Evolutionary conservation across 1,140 invertebrate species (phyloP), one percentile per base, ranked within the genome.

Genomic region (Penaeus chinensis): DNA sequence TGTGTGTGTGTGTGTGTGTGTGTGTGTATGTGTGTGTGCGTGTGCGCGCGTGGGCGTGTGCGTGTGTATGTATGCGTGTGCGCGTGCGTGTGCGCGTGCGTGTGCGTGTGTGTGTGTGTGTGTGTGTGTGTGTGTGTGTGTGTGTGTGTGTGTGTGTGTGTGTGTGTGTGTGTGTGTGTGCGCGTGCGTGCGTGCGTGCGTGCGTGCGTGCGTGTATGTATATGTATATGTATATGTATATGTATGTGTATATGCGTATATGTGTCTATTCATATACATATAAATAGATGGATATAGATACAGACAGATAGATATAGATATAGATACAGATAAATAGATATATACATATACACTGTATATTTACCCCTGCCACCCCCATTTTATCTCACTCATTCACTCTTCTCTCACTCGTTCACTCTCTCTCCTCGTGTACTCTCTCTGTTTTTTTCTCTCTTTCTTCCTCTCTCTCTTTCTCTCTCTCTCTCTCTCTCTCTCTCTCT

Each of bases 231-330:
- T 80, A 24, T 80, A 24, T 83, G 65, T 83, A 47, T 74, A 37
- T 69, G 65, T 83, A 47, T 83, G 37, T 74, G 65, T 74, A n/a
- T 71, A 47, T 83, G 37, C 54, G 65, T 69, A 37, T 82, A 32
- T 32, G 61, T 63, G 24, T 82, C 27, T 32, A 82, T 62, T 20
- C 18, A 10, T 74, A 24, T 74, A 27, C 27, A 37, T 74, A 27
- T 19, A 19, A 32, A 32, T 74, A n/a, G 18, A 74, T 27, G 37
- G 32, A 27, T 74, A 37, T 83, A 47, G 74, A 66, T 83, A 63
- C 47, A 62, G 74, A 66, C 71, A 42, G 74, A 66, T 83, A 27
- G 54, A 66, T 83, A 42, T 74, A 66, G 47, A 37, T 82, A 62
- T 20, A 62, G n/a, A 61, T 81, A 54, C n/a, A 81, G 24, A 62